Conservation (phyloP, 2,113 vertebrate species). For the Sarotherodon lohbergeri region DNA sequence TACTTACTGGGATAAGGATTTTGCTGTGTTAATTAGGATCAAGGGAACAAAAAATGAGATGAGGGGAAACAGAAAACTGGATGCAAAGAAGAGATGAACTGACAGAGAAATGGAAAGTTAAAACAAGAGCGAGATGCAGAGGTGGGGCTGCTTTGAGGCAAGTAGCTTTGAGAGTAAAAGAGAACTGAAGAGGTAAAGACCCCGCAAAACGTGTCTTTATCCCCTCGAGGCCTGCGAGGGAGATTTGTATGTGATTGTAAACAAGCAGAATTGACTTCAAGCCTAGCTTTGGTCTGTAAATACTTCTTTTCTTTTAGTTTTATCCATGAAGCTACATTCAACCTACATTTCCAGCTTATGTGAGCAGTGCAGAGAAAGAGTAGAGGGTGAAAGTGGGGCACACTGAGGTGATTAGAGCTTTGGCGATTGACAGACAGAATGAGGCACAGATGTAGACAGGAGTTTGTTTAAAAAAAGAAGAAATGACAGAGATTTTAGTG, state of each 20-base stretch:
- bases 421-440: slow-evolving; percentile 7
- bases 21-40: slow-evolving; percentile 33
- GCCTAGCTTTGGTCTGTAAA: neutral
- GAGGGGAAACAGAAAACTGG: neutral
- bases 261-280: neutral
- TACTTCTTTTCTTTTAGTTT: neutral
- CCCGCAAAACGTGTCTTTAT: neutral
- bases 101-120: neutral
- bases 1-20: neutral
- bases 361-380: neutral
- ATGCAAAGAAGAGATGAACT: neutral
- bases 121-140: neutral
- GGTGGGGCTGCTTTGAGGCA: neutral
- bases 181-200: neutral
- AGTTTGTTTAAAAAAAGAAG: slow-evolving; percentile 5
- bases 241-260: slow-evolving; percentile 1
- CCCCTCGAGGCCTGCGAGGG: neutral
- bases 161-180: neutral
- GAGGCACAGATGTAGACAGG: neutral
- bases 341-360: neutral
- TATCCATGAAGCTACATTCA: neutral
- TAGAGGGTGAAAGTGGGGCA: neutral
- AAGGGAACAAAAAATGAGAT: neutral
- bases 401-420: neutral
- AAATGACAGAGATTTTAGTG: neutral